phyloP scores from a whole-genome alignment of 2,888 invertebrate species.

The Drosophila limbata region DNA sequence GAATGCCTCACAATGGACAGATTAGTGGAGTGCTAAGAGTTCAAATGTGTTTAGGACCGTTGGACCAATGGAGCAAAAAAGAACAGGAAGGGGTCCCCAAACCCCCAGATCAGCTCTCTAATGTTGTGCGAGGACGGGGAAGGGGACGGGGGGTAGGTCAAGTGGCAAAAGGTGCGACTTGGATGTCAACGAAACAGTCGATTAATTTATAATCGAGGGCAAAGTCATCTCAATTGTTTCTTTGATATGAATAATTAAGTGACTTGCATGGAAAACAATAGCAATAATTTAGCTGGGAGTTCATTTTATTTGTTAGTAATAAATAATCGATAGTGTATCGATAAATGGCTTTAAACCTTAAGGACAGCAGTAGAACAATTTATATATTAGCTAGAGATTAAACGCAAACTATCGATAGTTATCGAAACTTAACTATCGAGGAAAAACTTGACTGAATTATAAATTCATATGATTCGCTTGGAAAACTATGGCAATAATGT shows the following conservation, averaged over 20 bases:
- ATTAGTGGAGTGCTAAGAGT: slow-evolving; percentile 79
- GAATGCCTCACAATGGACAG: slow-evolving; percentile 78
- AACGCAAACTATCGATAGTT: no score
- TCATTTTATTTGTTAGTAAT: no score
- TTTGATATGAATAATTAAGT: slow-evolving; percentile 20
- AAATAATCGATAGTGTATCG: not conserved
- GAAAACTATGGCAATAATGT: no score
- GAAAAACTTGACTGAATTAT: no score
- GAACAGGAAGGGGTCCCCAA: slow-evolving; percentile 5
- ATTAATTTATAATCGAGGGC: slow-evolving; percentile 31
- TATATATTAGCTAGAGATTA: no score
- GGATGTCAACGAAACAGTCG: slow-evolving; percentile 25
- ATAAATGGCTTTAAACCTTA: no score
- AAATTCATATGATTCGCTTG: no score
- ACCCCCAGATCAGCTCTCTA: slow-evolving; percentile 32
- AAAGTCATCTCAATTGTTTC: slow-evolving; percentile 12
- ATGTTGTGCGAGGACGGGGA: slow-evolving; percentile 26
- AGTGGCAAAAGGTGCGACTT: slow-evolving; percentile 40
- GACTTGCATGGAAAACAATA: not conserved
- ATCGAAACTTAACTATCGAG: no score
- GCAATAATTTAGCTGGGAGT: not conserved
- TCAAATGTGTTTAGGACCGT: slow-evolving; percentile 64
- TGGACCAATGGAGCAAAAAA: slow-evolving; percentile 11
- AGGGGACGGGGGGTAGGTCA: slow-evolving; percentile 18
- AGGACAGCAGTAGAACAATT: no score